Conservation (phyloP, 2,113 vertebrate species). For the Pluvialis apricaria region DNA sequence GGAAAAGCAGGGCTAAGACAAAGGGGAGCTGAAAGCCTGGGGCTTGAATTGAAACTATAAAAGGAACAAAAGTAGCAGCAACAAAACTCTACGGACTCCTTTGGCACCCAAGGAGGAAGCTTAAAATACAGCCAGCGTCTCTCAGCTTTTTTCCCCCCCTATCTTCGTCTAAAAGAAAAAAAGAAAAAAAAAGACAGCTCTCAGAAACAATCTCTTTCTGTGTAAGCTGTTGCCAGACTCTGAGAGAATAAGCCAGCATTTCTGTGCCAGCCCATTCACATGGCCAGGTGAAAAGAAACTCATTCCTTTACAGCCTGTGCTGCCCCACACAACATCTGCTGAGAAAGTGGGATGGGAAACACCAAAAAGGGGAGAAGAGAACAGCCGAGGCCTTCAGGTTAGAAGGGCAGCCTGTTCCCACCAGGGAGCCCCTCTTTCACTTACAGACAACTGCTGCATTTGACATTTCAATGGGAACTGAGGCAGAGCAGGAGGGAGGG, state of each 20-base stretch:
- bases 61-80: conserved; percentile 58
- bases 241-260: background rate
- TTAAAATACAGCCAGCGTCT: conserved; percentile 46
- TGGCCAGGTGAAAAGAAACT: conserved; percentile 67
- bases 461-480: conserved; percentile 82
- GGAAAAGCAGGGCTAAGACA: conserved; percentile 50
- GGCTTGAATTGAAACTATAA: conserved; percentile 54
- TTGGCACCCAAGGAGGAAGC: conserved; percentile 61
- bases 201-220: conserved; percentile 17
- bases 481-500: conserved; percentile 44
- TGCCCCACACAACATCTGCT: conserved; percentile 67
- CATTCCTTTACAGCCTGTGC: conserved; percentile 22
- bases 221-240: background rate
- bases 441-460: conserved; percentile 76
- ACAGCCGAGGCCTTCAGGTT: conserved; percentile 77
- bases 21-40: conserved; percentile 45
- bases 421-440: conserved; percentile 80
- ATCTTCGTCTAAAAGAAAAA: background rate
- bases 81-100: conserved; percentile 43
- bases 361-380: conserved; percentile 55
- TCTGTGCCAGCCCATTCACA: conserved; percentile 39
- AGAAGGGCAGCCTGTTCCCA: conserved; percentile 89
- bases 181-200: background rate
- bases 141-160: background rate
- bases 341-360: conserved; percentile 64